Percentiles rank a stretch among this genome's conserved stretches.
phyloP scores from a whole-genome alignment of 1,140 invertebrate species.

The Leptoteleia sp. region DNA sequence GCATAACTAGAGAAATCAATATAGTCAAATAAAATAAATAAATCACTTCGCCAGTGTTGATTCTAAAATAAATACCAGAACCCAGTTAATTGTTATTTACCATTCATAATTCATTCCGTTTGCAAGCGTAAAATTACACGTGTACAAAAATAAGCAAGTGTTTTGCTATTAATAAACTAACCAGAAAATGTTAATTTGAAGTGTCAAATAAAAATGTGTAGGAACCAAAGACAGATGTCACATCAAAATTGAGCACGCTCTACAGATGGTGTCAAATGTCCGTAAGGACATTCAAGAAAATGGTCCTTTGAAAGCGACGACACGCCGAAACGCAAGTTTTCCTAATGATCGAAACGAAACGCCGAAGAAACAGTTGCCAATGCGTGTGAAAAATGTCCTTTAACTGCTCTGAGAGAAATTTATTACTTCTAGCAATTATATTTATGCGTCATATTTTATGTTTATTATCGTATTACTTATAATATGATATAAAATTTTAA shows the following conservation, averaged over 20 bases:
- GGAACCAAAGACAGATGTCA: conserved; percentile 70
- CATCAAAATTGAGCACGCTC: conserved; percentile 75
- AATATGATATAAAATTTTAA: too few species aligned
- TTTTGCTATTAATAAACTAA: conserved; percentile 39
- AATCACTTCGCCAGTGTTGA: too few species aligned
- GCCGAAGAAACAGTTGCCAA: not conserved
- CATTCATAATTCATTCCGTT: not conserved
- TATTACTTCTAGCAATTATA: too few species aligned
- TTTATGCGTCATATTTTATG: too few species aligned
- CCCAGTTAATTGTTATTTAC: too few species aligned
- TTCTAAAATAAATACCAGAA: too few species aligned
- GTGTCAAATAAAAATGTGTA: conserved; percentile 55
- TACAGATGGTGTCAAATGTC: conserved; percentile 45
- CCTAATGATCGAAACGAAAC: conserved; percentile 15
- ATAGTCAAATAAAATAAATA: too few species aligned
- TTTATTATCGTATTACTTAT: too few species aligned
- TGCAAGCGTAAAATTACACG: conserved; percentile 8
- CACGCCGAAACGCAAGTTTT: conserved; percentile 10
- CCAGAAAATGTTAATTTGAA: conserved; percentile 43
- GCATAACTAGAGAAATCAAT: too few species aligned
- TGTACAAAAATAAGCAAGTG: conserved; percentile 45
- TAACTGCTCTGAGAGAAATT: too few species aligned
- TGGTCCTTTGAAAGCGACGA: conserved; percentile 39
- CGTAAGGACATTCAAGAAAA: conserved; percentile 31
- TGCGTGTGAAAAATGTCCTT: conserved; percentile 26